Conservation (phyloP, 2,888 invertebrate genomes). For the Camponotus fellah region DNA sequence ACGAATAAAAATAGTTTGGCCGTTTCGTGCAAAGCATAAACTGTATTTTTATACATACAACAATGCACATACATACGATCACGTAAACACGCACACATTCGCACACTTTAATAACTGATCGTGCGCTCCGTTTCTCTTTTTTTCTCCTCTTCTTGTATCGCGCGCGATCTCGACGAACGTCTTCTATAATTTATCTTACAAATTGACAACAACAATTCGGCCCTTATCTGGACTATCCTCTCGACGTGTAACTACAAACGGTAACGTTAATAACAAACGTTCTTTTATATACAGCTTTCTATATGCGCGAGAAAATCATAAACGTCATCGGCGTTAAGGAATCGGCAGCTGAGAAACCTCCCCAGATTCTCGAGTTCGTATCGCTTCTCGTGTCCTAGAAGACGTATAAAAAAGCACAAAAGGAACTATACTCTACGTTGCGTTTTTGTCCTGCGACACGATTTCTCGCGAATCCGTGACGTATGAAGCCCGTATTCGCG, state of each 20-base stretch:
- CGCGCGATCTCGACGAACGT: conserved; percentile 26
- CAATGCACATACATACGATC: background rate
- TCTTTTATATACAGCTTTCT: conserved; percentile 58
- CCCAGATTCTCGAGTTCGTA: conserved; percentile 4
- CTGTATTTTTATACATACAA: background rate
- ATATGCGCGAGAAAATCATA: conserved; percentile 28
- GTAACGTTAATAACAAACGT: conserved; percentile 58
- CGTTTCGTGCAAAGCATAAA: conserved; percentile 25
- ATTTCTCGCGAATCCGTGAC: conserved; percentile 11
- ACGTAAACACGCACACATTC: background rate
- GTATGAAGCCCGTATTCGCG: background rate
- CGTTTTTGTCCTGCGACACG: conserved; percentile 23
- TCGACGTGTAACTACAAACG: conserved; percentile 55
- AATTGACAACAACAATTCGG: conserved; percentile 73
- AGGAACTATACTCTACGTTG: background rate
- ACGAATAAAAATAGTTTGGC: conserved; percentile 45
- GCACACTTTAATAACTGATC: conserved; percentile 3
- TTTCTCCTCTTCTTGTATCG: background rate
- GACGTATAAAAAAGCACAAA: conserved; percentile 56
- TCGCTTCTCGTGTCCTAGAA: conserved; percentile 54
- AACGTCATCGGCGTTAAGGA: conserved; percentile 42
- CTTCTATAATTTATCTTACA: conserved; percentile 64
- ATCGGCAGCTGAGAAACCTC: background rate
- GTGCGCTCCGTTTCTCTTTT: background rate
- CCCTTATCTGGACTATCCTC: conserved; percentile 55